Evolutionary conservation across 2,113 vertebrate species (phyloP), one percentile per base, ranked within the genome.

Genomic region (Cinclus mexicanus): DNA sequence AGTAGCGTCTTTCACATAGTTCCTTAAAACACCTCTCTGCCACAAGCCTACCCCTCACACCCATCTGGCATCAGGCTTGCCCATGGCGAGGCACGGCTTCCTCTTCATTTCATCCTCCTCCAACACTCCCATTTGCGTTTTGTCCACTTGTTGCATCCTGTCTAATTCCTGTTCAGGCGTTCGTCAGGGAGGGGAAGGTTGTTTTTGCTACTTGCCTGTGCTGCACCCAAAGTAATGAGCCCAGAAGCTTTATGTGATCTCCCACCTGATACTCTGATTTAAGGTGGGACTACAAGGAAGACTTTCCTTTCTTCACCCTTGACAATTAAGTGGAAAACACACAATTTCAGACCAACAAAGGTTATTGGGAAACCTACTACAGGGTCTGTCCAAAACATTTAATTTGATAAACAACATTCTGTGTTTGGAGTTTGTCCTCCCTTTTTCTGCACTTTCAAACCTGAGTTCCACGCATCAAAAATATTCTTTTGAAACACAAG

Each of bases 111-210:
- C 76, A 93, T 92, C 89, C 61, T 95, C 74, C 84, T 95, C 89
- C 89, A 95, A 42, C 91, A 76, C 89, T 95, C 96, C 84, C 56
- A 92, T 88, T 93, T 87, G 60, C 44, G 13, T 95, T 95, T 77
- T 87, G 91, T 87, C 94, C 96, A 87, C 95, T 94, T 97, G 96
- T 95, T 95, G 75, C 84, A 93, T 96, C 96, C 95, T 97, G 96
- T 72, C 96, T 95, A 42, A 95, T 94, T 95, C 95, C 93, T 97
- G 96, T 89, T 95, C 84, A 85, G 89, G 75, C 87, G 3, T 63
- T 95, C 9, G 3, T 77, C 90, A 93, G 82, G 91, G 94, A 94
- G 84, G 79, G 83, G 93, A 88, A 74, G 86, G 93, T 88, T 95
- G 92, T 93, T 96, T 96, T 95, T 88, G 63, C 75, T 92, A 2